A percentile compares a stretch with the other conserved stretches of the same genome.
Conservation (phyloP, 1,140 invertebrate genomes). For the Subanguina moxae region DNA sequence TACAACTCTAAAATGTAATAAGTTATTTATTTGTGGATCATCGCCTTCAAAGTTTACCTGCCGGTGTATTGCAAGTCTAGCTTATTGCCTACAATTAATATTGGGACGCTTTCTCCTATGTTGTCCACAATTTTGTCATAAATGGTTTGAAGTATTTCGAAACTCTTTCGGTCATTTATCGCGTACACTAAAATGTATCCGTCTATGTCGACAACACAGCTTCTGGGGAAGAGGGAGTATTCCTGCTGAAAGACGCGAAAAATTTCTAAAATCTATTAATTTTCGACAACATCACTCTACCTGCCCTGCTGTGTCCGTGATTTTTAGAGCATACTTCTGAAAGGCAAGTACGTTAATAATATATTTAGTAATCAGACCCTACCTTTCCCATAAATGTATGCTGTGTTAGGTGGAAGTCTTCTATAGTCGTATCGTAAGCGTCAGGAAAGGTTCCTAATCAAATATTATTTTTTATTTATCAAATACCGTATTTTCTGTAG, state of each 20-base stretch:
- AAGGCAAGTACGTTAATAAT: not conserved
- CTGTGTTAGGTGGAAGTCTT: constrained; percentile 2
- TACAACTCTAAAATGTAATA: not conserved
- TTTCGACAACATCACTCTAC: no score
- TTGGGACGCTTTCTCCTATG: constrained; percentile 1
- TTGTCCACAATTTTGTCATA: not conserved
- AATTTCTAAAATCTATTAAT: no score
- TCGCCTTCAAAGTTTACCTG: not conserved
- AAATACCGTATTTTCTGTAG: no score
- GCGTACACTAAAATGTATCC: not conserved
- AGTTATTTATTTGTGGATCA: no score
- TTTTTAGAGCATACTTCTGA: not conserved
- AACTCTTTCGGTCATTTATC: constrained; percentile 1
- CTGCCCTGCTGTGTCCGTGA: not conserved
- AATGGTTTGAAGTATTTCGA: not conserved
- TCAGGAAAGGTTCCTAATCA: not conserved
- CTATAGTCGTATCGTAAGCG: not conserved
- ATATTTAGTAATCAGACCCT: not conserved
- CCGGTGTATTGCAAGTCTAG: not conserved
- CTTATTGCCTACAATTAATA: not conserved
- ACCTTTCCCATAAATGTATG: not conserved
- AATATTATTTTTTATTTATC: no score
- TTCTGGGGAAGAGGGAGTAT: constrained; percentile 1
- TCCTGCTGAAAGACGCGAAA: not conserved
- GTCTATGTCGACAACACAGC: not conserved